Conservation (phyloP, 2,113 vertebrate species). For the Uropsilus gracilis region DNA sequence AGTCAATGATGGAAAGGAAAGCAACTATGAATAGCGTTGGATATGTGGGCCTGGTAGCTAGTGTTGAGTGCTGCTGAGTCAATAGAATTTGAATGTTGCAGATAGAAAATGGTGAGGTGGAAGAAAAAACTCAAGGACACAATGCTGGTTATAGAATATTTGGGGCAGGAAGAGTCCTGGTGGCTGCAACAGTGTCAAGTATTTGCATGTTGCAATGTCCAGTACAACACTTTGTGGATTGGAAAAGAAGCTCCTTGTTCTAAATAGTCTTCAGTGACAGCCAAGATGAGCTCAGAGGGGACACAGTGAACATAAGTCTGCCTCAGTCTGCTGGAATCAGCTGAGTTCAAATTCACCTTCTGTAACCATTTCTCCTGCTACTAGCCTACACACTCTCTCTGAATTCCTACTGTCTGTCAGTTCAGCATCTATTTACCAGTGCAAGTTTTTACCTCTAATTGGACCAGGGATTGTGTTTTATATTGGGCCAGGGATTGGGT, state of each 20-base stretch:
- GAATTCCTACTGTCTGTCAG: not conserved
- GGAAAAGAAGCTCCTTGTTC: constrained; percentile 25
- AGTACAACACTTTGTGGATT: not conserved
- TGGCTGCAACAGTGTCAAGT: not conserved
- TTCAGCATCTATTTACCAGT: not conserved
- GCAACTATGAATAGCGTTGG: not conserved
- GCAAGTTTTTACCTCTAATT: not conserved
- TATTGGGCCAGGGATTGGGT: not conserved
- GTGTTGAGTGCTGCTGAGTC: not conserved
- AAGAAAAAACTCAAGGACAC: not conserved
- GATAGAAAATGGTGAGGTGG: not conserved
- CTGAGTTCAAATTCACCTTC: not conserved
- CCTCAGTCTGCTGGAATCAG: not conserved
- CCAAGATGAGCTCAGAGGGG: not conserved
- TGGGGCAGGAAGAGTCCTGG: not conserved
- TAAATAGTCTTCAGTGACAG: not conserved
- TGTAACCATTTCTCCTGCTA: not conserved
- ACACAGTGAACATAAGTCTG: not conserved
- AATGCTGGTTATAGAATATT: not conserved
- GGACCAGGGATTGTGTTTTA: not conserved
- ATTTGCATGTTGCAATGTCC: too few species aligned
- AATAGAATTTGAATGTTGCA: not conserved
- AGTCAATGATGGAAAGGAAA: not conserved
- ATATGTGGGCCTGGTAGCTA: not conserved
- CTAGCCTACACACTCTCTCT: not conserved